Base-by-base conservation (phyloP, 2,888 invertebrate genomes). In the Caenorhabditis panamensis region DNA sequence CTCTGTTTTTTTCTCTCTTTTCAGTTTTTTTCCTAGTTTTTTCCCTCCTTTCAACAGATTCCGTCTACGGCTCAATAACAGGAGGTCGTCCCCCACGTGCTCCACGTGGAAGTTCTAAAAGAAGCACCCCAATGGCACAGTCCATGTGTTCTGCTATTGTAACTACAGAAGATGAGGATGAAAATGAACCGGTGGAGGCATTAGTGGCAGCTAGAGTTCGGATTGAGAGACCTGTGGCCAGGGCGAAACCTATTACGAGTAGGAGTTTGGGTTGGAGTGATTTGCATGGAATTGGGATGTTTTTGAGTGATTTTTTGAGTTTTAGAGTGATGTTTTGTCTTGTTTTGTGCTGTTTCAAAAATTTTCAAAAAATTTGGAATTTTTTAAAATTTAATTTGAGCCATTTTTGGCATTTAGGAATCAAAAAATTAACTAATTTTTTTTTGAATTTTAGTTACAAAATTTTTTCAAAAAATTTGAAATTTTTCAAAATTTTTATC, bases 61-160 rank as follows among this genome's bases (percentile, higher is more conserved):
- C n/a, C n/a, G n/a, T n/a, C n/a, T n/a, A n/a, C n/a, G n/a, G n/a
- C n/a, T n/a, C n/a, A n/a, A n/a, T n/a, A n/a, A n/a, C n/a, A n/a
- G n/a, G n/a, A n/a, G 28, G 41, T 1, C 37, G 68, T 4, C 79
- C 79, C 6, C 79, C 79, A 24, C 62, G 69, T 26, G 66, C 26
- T 22, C 73, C 73, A 53, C 73, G 68, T 49, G 53, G 73, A 31
- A 26, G 44, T 0, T 69, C 75, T n/a, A 51, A 54, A 64, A 54
- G 69, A 13, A 61, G 56, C 41, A 72, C 79, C 13, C 80, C 73
- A n/a, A 80, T 80, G 80, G 80, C 80, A 0, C 75, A 75, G 31
- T 80, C 80, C 13, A 75, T 80, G 69, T 75, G 80, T 44, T 80
- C 80, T 2, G 75, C 80, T 16, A 44, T 73, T n/a, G 79, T 59